A percentile compares a stretch with the other conserved stretches of the same genome.
phyloP scores from a whole-genome alignment of 2,797 vertebrate genomes.

The Anableps anableps region DNA sequence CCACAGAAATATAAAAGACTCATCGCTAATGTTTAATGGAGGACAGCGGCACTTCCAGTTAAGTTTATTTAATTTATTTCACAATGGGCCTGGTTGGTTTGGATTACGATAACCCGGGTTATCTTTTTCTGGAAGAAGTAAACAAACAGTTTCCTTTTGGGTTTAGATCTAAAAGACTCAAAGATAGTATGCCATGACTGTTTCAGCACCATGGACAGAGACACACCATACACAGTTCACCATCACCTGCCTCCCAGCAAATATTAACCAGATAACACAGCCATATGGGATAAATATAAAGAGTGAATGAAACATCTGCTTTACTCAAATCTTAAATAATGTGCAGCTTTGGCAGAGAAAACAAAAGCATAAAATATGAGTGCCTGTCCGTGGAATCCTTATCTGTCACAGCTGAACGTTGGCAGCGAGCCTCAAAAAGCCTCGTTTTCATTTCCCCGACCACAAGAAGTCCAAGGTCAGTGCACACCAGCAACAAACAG shows the following conservation, averaged over 20 bases:
- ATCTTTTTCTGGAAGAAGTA: background rate
- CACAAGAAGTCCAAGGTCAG: constrained; percentile 42
- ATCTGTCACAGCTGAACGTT: constrained; percentile 31
- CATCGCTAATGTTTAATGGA: too few species aligned
- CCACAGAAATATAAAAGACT: too few species aligned
- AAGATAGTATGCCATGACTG: background rate
- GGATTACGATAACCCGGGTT: too few species aligned
- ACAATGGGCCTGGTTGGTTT: too few species aligned
- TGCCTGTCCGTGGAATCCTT: constrained; percentile 22
- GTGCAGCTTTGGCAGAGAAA: constrained; percentile 17
- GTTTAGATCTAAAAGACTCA: background rate
- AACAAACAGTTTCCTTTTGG: background rate
- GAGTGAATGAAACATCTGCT: constrained; percentile 14
- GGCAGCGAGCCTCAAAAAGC: constrained; percentile 8
- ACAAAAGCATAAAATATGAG: constrained; percentile 27
- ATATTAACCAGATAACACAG: constrained; percentile 21
- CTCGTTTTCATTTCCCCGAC: constrained; percentile 32
- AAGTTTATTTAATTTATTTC: too few species aligned
- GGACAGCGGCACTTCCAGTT: too few species aligned
- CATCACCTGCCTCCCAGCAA: constrained; percentile 17
- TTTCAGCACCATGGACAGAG: constrained; percentile 30
- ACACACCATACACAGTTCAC: background rate
- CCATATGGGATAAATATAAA: constrained; percentile 10
- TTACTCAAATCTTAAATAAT: constrained; percentile 22
- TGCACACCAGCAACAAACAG: constrained; percentile 16